phyloP scores from a whole-genome alignment of 2,113 vertebrate genomes.

The Oreochromis niloticus region DNA sequence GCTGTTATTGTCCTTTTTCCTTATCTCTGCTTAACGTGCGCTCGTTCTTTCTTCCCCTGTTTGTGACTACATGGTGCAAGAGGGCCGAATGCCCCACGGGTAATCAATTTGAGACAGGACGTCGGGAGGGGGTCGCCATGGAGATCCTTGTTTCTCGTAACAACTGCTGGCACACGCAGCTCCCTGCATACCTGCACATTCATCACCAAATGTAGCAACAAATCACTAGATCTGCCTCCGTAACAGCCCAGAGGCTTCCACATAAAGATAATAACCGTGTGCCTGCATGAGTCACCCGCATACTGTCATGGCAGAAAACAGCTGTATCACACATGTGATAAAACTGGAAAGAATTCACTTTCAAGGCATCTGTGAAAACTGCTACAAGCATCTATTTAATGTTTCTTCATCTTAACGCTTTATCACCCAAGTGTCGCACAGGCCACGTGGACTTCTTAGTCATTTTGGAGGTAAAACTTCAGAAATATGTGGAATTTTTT shows the following conservation, averaged over 20 bases:
- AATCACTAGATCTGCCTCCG: background rate
- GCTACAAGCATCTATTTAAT: background rate
- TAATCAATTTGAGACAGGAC: slow-evolving; percentile 24
- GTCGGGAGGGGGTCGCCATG: background rate
- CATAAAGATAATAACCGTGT: background rate
- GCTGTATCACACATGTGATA: background rate
- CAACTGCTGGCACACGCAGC: background rate
- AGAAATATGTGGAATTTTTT: background rate
- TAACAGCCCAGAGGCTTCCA: background rate
- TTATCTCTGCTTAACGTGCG: background rate
- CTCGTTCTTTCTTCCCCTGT: background rate
- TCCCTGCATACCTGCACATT: background rate
- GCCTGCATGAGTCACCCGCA: background rate
- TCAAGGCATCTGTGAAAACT: background rate
- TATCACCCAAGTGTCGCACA: background rate
- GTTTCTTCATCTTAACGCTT: background rate
- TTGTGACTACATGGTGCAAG: background rate
- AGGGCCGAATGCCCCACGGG: background rate
- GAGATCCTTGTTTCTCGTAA: background rate
- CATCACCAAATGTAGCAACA: background rate
- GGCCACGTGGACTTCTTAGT: background rate
- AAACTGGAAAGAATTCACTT: background rate
- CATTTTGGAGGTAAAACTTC: background rate
- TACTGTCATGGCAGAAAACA: background rate
- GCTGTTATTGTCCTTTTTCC: background rate